Evolutionary conservation across 2,888 invertebrate species (phyloP).

Genomic region (Perdita meconis): DNA sequence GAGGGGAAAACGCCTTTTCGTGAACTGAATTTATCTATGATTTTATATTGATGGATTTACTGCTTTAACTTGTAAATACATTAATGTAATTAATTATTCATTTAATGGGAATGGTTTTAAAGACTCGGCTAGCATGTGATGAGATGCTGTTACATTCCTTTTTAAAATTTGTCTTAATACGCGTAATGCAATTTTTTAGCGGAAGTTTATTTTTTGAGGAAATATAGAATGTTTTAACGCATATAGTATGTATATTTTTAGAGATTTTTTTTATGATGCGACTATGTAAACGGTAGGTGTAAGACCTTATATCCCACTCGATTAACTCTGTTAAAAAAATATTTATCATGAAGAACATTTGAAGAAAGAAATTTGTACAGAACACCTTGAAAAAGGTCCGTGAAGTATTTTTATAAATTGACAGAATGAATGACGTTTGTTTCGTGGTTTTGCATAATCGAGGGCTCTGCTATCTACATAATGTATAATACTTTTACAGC

Average conservation of each 20-base stretch:
- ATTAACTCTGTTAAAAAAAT: slow-evolving; percentile 40
- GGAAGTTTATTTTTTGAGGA: slow-evolving; percentile 74
- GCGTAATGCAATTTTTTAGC: slow-evolving; percentile 62
- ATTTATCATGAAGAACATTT: slow-evolving; percentile 32
- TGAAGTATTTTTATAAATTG: slow-evolving; percentile 49
- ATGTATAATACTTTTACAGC: slow-evolving; percentile 16
- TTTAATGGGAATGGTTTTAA: slow-evolving; percentile 39
- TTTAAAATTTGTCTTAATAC: slow-evolving; percentile 55
- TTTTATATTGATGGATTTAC: slow-evolving; percentile 38
- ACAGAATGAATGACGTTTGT: slow-evolving; percentile 17
- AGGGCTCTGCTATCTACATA: slow-evolving; percentile 13
- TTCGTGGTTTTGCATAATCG: slow-evolving; percentile 24
- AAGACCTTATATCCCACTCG: slow-evolving; percentile 53
- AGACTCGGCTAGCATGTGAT: slow-evolving; percentile 58
- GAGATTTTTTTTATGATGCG: slow-evolving; percentile 79
- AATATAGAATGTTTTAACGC: slow-evolving; percentile 75
- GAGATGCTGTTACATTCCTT: slow-evolving; percentile 72
- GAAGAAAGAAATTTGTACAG: slow-evolving; percentile 37
- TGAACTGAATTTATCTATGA: slow-evolving; percentile 1
- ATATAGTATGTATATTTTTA: slow-evolving; percentile 81
- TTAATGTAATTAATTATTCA: slow-evolving; percentile 21
- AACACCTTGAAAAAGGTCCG: slow-evolving; percentile 14
- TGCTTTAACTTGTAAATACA: slow-evolving; percentile 28
- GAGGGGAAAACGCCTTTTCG: neutral
- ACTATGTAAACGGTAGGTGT: slow-evolving; percentile 66